Evolutionary conservation across 2,113 vertebrate genomes (phyloP), one percentile per base, ranked within the genome.

Genomic region (Psophia crepitans): DNA sequence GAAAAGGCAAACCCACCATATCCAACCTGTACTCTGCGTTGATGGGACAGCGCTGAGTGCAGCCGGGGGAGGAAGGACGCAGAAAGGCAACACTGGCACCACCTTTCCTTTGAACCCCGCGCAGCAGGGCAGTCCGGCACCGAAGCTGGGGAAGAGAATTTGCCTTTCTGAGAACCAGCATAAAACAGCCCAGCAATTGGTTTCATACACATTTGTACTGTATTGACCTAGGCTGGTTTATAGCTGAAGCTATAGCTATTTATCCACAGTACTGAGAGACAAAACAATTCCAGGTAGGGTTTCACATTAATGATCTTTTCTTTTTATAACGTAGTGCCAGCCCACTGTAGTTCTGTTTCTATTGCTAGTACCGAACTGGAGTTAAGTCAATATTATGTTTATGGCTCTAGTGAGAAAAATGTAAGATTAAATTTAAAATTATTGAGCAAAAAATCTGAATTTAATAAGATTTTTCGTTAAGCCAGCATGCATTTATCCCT

Each of bases 401-500:
- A 77, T 58, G 49, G 49, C 26, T 79, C 8, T 14, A 66, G 32
- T n/a, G 41, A 14, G 70, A 93, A 93, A 95, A 89, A 58, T 5
- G 11, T 66, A 82, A 74, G 70, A 54, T 58, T 76, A 37, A 90
- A 79, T 85, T 87, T 63, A 71, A 95, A 95, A 91, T 87, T 93
- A 77, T 69, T 70, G 61, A 80, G 89, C 58, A 94, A 79, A 92
- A 95, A 88, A 84, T 86, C 65, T 87, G 54, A 89, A 70, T 95
- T 86, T 89, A 88, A 73, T 89, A 90, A 74, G 69, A 84, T 91
- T 84, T 92, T 85, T 71, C 1, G 0, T 73, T 80, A 87, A 95
- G 37, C 48, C 58, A 49, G 23, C 43, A 33, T 30, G 37, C 22
- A 66, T 96, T 91, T 89, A 64, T 91, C 87, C 84, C 41, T 86